Evolutionary conservation across 2,113 vertebrate genomes (phyloP).

Genomic region (Chunga burmeisteri): DNA sequence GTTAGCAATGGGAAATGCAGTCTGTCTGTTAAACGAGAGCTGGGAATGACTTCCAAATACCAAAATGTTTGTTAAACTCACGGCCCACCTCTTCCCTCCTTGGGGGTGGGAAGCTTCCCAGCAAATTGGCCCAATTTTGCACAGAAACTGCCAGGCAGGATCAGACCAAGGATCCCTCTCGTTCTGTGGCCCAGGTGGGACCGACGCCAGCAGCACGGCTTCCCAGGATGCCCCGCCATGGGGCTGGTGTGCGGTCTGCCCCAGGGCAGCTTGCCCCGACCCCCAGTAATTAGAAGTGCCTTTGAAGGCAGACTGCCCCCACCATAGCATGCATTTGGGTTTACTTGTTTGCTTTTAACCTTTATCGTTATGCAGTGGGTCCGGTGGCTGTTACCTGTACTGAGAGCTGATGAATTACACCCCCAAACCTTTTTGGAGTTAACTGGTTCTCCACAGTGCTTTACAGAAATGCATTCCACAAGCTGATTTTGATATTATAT

Average conservation of each 20-base stretch:
- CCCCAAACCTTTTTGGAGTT: neutral
- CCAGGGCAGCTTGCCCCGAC: neutral
- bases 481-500: neutral
- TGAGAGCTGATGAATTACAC: neutral
- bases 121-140: constrained; percentile 46
- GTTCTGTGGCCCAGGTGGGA: neutral
- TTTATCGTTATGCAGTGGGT: fast-evolving
- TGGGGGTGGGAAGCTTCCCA: constrained; percentile 41
- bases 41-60: constrained; percentile 67
- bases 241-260: neutral
- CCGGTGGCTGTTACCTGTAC: neutral
- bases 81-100: constrained; percentile 62
- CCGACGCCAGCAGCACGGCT: neutral
- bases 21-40: constrained; percentile 79
- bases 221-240: neutral
- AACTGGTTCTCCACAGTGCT: neutral
- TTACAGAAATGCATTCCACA: neutral
- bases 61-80: constrained; percentile 64
- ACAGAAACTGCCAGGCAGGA: constrained; percentile 43
- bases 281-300: fast-evolving
- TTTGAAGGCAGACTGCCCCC: neutral
- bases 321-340: neutral
- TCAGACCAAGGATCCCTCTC: constrained; percentile 25
- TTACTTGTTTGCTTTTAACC: neutral
- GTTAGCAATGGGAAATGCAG: constrained; percentile 79